Base-by-base conservation (phyloP, 2,113 vertebrate genomes). In the Petromus typicus region DNA sequence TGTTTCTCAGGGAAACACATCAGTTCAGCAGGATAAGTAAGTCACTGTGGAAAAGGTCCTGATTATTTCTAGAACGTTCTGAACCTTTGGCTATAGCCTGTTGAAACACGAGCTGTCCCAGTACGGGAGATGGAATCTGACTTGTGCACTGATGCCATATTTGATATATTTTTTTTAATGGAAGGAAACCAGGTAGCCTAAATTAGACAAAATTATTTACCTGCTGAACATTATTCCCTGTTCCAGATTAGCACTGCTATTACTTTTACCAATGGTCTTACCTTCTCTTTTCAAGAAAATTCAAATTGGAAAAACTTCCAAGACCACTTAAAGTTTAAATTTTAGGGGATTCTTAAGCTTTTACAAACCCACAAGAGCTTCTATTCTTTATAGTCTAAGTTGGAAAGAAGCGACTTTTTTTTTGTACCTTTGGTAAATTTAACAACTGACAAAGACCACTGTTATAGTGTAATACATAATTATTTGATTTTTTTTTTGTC, bases 1-100 rank as follows among this genome's bases (percentile, higher is more conserved):
- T 98, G 98, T 98, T 98, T 98, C 98, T 98, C 98, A 98, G 98
- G 98, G 98, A 98, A 97, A 97, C 96, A 97, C 98, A 94, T 96
- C 98, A 96, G 97, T 98, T 98, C 98, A 98, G 98, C 98, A 98
- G 98, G 98, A 99, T 98, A 98, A 99, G 98, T 98, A 98, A 98
- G 99, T 99, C 84, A 59, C 93, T 93, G 91, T 97, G 91, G 95
- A 96, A 98, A 97, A 96, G 95, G 97, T 91, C 97, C 95, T 54
- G 86, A 14, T 61, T 93, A 57, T 95, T 86, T 83, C 75, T 90
- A 88, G 95, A 91, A 82, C 71, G 61, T 64, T 27, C 71, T 95
- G 54, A 92, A 93, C 59, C 94, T 94, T 89, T 71, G 63, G 96
- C 37, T 57, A 90, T 90, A 97, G 91, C 64, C 67, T 79, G 87